These are phyloP conservation scores for Oceanites oceanicus DNA, from an alignment of 2,113 vertebrate species.

Conservation along the genomic window DNA sequence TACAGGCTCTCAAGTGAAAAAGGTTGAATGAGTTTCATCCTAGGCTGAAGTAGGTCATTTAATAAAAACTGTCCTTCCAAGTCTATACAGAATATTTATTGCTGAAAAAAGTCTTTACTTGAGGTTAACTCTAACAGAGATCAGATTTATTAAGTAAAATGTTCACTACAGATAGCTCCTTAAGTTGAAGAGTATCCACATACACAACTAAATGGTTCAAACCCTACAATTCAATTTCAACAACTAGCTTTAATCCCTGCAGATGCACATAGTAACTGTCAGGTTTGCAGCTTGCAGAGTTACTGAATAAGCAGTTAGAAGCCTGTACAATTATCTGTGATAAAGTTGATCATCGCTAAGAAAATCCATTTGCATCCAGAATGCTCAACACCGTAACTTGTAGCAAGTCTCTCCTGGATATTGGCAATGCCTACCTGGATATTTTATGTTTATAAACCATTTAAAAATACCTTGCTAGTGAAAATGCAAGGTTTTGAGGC, in stretches of 20 bases:
- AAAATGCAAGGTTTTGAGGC: not conserved
- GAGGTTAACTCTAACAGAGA: not conserved
- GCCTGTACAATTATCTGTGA: not conserved
- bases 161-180: not conserved
- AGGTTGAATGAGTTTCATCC: not conserved
- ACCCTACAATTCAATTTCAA: constrained; percentile 1
- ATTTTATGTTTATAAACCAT: not conserved
- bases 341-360: not conserved
- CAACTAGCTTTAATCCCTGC: not conserved
- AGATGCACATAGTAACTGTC: constrained; percentile 7
- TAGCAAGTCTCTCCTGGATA: not conserved
- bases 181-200: not conserved
- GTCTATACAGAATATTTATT: not conserved
- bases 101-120: not conserved
- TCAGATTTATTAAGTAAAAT: constrained; percentile 8
- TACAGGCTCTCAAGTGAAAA: not conserved
- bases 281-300: not conserved
- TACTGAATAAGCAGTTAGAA: constrained; percentile 9
- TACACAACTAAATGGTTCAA: not conserved
- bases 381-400: not conserved
- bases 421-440: not conserved
- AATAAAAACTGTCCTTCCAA: constrained; percentile 1
- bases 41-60: not conserved
- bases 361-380: not conserved
- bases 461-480: not conserved